Conservation (phyloP, 2,113 vertebrate genomes). For the Drymodes brunneopygia region DNA sequence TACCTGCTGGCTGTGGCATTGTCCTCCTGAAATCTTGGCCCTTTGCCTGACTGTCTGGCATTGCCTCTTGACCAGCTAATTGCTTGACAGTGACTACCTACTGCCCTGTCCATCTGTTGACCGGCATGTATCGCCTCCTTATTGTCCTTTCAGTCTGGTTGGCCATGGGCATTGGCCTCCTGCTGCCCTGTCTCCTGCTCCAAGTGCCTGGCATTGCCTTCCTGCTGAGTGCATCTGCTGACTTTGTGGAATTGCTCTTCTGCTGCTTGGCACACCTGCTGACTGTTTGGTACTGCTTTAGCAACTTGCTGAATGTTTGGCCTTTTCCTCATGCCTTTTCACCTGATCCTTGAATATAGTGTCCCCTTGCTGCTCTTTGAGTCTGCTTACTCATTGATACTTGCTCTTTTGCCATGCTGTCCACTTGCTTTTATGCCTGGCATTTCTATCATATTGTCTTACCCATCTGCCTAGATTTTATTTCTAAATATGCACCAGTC, state of each 20-base stretch:
- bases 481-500: conserved; percentile 51
- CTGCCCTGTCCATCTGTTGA: conserved; percentile 36
- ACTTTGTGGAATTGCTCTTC: conserved; percentile 47
- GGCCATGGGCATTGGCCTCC: conserved; percentile 5
- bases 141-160: background rate
- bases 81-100: conserved; percentile 41
- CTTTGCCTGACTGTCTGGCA: conserved; percentile 57
- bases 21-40: conserved; percentile 44
- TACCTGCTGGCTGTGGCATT: conserved; percentile 50
- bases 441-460: conserved; percentile 53
- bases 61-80: conserved; percentile 48
- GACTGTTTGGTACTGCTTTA: conserved; percentile 45
- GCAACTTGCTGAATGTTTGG: conserved; percentile 54
- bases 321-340: conserved; percentile 57
- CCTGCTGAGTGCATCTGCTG: conserved; percentile 55
- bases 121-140: background rate
- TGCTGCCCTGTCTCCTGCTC: conserved; percentile 15
- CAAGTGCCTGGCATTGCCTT: conserved; percentile 43
- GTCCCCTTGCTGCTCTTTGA: conserved; percentile 22
- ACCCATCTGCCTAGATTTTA: conserved; percentile 57
- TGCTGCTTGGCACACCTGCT: conserved; percentile 68
- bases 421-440: conserved; percentile 47
- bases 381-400: conserved; percentile 34
- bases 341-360: conserved; percentile 41
- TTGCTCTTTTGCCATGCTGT: conserved; percentile 51